Percentiles rank a stretch among this genome's conserved stretches.
Conservation (phyloP, 2,113 vertebrate species). For the Boleophthalmus pectinirostris region DNA sequence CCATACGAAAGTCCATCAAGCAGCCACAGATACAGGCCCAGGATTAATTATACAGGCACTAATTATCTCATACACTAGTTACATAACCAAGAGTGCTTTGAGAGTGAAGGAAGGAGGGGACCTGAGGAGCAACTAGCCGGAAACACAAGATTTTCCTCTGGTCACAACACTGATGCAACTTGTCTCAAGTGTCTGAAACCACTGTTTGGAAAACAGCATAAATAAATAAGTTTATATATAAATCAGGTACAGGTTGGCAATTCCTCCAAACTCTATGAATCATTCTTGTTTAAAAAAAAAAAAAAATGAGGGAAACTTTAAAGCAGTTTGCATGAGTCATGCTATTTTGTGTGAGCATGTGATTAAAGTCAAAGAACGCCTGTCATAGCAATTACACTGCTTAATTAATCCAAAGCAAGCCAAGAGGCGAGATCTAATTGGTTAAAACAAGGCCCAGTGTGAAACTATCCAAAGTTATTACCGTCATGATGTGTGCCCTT, state of each 20-base stretch:
- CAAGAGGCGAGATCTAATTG: constrained; percentile 33
- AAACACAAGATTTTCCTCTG: constrained; percentile 50
- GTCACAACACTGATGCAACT: constrained; percentile 64
- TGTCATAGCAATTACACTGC: constrained; percentile 9
- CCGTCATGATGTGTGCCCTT: constrained; percentile 17
- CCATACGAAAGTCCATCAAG: constrained; percentile 46
- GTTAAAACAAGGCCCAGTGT: constrained; percentile 37
- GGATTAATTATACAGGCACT: constrained; percentile 66
- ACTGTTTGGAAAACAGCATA: constrained; percentile 28
- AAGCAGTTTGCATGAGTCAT: background rate
- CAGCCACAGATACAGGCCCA: constrained; percentile 50
- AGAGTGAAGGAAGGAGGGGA: constrained; percentile 39
- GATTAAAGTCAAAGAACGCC: constrained; percentile 23
- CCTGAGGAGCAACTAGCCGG: constrained; percentile 33
- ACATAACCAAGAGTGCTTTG: constrained; percentile 62
- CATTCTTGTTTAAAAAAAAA: background rate
- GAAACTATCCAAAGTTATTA: constrained; percentile 41
- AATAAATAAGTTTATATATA: constrained; percentile 14
- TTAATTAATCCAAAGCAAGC: constrained; percentile 20
- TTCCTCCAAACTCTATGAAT: background rate
- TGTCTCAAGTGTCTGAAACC: constrained; percentile 61
- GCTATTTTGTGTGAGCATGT: background rate
- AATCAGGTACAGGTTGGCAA: constrained; percentile 17
- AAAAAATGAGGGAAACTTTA: background rate
- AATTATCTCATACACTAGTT: constrained; percentile 62